phyloP scores from a whole-genome alignment of 2,888 invertebrate species.

The Melanostoma scalare region DNA sequence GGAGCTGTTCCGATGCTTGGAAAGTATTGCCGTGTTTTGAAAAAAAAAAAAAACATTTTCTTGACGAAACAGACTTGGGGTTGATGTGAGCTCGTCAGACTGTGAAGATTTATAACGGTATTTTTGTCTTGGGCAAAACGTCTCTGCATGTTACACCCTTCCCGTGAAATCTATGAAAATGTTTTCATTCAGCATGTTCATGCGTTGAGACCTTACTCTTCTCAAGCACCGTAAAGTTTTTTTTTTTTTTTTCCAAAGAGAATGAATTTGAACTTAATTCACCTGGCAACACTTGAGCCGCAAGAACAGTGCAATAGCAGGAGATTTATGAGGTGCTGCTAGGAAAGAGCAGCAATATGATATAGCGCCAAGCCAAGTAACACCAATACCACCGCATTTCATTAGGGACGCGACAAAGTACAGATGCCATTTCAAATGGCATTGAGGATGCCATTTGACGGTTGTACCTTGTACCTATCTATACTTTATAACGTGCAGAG shows the following conservation, averaged over 20 bases:
- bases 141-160: too few species aligned
- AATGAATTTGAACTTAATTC: not conserved
- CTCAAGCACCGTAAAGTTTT: too few species aligned
- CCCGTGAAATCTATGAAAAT: too few species aligned
- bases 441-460: constrained; percentile 72
- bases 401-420: constrained; percentile 40
- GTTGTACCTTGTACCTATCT: constrained; percentile 50
- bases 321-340: constrained; percentile 53
- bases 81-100: too few species aligned
- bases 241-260: not conserved
- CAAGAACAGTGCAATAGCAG: constrained; percentile 27
- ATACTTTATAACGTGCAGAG: not conserved
- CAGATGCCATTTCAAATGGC: constrained; percentile 71
- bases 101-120: too few species aligned
- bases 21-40: constrained; percentile 1
- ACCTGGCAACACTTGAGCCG: constrained; percentile 1
- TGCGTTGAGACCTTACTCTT: too few species aligned
- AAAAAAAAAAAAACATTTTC: too few species aligned
- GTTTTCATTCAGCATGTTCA: too few species aligned
- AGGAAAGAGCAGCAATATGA: constrained; percentile 53
- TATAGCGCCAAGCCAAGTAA: constrained; percentile 58
- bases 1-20: constrained; percentile 35
- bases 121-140: too few species aligned
- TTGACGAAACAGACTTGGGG: too few species aligned
- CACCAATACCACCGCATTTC: constrained; percentile 7